Evolutionary conservation across 2,797 vertebrate genomes (phyloP).

Genomic region (Nannoperca australis): DNA sequence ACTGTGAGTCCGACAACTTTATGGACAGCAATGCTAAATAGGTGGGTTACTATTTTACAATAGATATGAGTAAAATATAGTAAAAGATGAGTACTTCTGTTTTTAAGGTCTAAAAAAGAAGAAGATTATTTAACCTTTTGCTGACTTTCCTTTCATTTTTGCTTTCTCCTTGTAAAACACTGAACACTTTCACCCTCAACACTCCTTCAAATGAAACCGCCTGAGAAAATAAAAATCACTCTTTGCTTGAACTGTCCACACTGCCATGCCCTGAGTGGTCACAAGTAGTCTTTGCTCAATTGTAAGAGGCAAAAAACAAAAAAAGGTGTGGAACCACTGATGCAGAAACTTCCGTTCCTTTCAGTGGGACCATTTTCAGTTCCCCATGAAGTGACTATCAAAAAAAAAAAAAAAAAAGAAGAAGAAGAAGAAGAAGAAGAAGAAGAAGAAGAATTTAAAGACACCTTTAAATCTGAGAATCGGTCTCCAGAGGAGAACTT

Average conservation of each 20-base stretch:
- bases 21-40: neutral
- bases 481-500: neutral
- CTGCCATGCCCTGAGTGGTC: neutral
- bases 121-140: neutral
- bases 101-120: neutral
- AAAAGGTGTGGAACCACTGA: neutral
- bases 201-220: neutral
- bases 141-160: neutral
- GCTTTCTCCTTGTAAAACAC: slow-evolving; percentile 3
- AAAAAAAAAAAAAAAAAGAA: neutral
- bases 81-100: neutral
- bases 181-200: neutral
- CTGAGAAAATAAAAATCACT: neutral
- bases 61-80: too few relatives aligned
- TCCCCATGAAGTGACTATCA: neutral
- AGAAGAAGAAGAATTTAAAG: too few relatives aligned
- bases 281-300: neutral
- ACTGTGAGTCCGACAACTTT: neutral
- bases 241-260: neutral
- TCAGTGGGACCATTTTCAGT: neutral
- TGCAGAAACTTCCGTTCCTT: neutral
- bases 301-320: neutral
- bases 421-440: too few relatives aligned
- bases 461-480: neutral
- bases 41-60: too few relatives aligned